phyloP scores from a whole-genome alignment of 2,113 vertebrate genomes.

The Amazona guildingii region DNA sequence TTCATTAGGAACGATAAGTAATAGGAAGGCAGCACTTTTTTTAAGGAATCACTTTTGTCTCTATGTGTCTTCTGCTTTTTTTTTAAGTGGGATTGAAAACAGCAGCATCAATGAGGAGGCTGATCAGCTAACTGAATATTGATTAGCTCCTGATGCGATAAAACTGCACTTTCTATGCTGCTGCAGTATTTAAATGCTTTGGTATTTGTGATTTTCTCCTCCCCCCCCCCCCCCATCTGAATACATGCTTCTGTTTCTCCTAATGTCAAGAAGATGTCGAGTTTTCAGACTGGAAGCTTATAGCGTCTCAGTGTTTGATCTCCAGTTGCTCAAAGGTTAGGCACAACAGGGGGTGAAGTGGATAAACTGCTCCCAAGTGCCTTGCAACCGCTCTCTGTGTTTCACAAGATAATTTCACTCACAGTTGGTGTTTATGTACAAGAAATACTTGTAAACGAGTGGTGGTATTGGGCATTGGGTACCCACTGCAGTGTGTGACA shows the following conservation, averaged over 20 bases:
- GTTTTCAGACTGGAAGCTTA: neutral
- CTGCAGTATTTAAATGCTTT: neutral
- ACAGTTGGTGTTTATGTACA: neutral
- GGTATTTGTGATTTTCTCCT: neutral
- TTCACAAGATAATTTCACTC: neutral
- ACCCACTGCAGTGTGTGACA: neutral
- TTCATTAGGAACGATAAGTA: accelerated
- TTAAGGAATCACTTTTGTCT: neutral
- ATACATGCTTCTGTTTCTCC: neutral
- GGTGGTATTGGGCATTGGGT: neutral
- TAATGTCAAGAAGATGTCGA: neutral
- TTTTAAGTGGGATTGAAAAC: neutral
- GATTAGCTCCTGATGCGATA: neutral
- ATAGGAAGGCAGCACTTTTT: neutral
- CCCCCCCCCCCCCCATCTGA: neutral
- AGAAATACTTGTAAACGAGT: neutral
- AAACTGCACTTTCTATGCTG: neutral
- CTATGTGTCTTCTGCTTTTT: neutral
- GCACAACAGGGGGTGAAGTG: neutral
- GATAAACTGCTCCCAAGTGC: neutral
- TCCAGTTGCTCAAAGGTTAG: neutral
- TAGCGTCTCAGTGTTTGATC: neutral
- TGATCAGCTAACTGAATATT: neutral
- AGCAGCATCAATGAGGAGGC: neutral
- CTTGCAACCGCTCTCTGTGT: neutral